Base-by-base conservation (phyloP, 2,797 vertebrate genomes). In the Pteronotus mesoamericanus region DNA sequence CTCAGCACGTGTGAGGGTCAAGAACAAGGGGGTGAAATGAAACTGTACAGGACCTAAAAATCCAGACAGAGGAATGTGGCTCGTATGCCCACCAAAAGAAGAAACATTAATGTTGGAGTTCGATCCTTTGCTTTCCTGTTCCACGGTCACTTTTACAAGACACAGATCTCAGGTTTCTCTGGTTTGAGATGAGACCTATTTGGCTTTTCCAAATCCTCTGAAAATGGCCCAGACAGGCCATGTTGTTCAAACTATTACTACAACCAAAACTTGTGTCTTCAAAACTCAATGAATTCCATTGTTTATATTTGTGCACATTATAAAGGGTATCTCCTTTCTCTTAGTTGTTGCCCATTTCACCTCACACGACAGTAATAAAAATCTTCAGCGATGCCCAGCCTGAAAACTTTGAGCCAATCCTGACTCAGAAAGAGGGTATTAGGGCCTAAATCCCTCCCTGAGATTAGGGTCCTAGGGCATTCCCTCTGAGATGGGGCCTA, bases 171-270 rank as follows among this genome's bases (percentile, higher is more conserved):
- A 59, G 48, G 84, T 39, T 93, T 74, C 77, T 86, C 74, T n/a
- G 32, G 46, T 79, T 51, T 53, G 71, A 83, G 64, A 88, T 46
- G 19, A 84, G 6, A 79, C 24, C 15, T 85, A 37, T 12, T 71
- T 71, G 48, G 46, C 37, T 72, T 92, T 86, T 77, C 44, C 72
- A 91, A 85, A 79, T 75, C n/a, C 48, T 86, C 75, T 89, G 77
- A 77, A 96, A 92, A 77, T n/a, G 2, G 18, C 22, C 61, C 74
- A 83, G 48, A 89, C 0, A 78, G 9, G 7, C 61, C 93, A 83
- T 22, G 78, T 51, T 39, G 26, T 19, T 68, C 61, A 69, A 32
- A 3, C 10, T 88, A 53, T 66, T n/a, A 37, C 15, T 88, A 86
- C 16, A 78, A 86, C 32, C 16, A 64, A 82, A 95, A 86, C 22